Evolutionary conservation across 2,113 vertebrate species (phyloP).

Genomic region (Triplophysa dalaica): DNA sequence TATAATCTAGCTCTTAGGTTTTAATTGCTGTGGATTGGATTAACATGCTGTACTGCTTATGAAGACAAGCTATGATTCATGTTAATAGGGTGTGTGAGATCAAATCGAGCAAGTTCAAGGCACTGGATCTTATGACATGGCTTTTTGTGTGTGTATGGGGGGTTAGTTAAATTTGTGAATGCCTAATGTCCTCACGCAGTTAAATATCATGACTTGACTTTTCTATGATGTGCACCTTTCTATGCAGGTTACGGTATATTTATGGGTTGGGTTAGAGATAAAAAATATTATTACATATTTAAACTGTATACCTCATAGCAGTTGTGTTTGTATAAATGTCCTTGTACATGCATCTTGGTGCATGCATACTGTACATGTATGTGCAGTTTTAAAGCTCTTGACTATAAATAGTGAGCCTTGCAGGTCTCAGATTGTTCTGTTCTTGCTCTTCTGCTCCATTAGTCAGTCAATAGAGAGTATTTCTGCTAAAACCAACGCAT

Average conservation of each 20-base stretch:
- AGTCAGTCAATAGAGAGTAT: neutral
- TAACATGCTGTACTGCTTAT: neutral
- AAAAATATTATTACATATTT: no score
- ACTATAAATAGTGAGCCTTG: neutral
- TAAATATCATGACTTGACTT: no score
- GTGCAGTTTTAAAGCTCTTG: neutral
- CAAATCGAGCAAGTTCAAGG: neutral
- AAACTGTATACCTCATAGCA: no score
- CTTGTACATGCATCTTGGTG: no score
- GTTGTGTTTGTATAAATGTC: no score
- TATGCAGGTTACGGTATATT: no score
- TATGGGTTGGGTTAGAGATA: no score
- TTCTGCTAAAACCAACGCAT: slow-evolving; percentile 1
- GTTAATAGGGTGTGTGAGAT: slow-evolving; percentile 25
- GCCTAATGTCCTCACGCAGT: no score
- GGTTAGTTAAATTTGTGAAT: no score
- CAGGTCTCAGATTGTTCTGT: neutral
- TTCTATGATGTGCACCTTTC: no score
- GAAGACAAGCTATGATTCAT: slow-evolving; percentile 17
- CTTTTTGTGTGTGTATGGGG: neutral
- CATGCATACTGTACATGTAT: neutral
- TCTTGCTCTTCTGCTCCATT: slow-evolving; percentile 17
- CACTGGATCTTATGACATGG: neutral
- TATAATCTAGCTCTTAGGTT: slow-evolving; percentile 36
- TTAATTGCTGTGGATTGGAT: slow-evolving; percentile 36